These are phyloP conservation scores for Penaeus indicus DNA, from an alignment of 1,140 invertebrate species.

Conservation along the genomic window DNA sequence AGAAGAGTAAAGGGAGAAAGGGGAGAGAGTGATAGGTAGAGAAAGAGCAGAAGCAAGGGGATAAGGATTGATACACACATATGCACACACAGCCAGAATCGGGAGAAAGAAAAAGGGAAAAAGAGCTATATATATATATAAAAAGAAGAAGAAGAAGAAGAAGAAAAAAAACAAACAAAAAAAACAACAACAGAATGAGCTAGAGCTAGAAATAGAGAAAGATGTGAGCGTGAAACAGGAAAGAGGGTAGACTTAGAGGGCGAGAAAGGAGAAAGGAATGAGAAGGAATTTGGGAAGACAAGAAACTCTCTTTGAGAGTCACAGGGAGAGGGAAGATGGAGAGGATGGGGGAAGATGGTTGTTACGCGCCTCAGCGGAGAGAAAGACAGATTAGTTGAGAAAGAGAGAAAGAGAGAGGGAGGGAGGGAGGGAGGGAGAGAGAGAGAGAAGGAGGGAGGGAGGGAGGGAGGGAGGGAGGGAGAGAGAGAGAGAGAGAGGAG, in stretches of 20 bases:
- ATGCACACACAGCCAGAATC: too few relatives aligned
- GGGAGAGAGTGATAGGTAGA: not conserved
- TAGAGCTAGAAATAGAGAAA: not conserved
- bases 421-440: not conserved
- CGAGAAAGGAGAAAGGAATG: not conserved
- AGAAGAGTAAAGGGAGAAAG: not conserved
- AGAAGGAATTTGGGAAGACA: not conserved
- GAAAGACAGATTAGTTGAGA: not conserved
- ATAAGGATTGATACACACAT: not conserved
- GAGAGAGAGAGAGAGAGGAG: too few relatives aligned
- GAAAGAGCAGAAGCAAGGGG: not conserved
- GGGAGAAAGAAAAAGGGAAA: not conserved
- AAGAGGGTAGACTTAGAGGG: not conserved
- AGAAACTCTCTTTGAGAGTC: not conserved
- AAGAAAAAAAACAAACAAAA: not conserved
- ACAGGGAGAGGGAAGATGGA: not conserved
- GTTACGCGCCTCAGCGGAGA: too few relatives aligned
- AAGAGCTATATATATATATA: not conserved
- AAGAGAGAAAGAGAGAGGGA: not conserved
- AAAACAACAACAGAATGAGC: not conserved
- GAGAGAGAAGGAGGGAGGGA: too few relatives aligned
- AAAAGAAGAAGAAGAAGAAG: not conserved
- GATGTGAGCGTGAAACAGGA: not conserved
- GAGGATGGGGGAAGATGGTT: not conserved
- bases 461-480: too few relatives aligned